A percentile compares a stretch with the other conserved stretches of the same genome.
These are phyloP conservation scores for Acanthurus lineatus DNA, from an alignment of 2,797 vertebrate species.

Conservation along the genomic window DNA sequence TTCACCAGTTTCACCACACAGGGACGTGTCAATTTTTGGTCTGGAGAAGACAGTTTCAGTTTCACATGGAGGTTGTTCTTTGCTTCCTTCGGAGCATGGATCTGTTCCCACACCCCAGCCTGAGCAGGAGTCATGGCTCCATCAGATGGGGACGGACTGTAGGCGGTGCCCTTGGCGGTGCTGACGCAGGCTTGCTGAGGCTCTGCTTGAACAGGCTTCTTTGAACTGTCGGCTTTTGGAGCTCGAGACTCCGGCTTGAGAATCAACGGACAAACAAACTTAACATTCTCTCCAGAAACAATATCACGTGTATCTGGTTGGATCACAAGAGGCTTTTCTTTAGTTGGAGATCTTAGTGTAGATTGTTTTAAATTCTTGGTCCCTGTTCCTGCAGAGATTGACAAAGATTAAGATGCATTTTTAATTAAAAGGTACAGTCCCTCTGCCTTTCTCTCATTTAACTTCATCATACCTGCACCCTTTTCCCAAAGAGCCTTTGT, in stretches of 20 bases:
- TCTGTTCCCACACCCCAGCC: constrained; percentile 57
- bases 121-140: constrained; percentile 55
- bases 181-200: constrained; percentile 67
- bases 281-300: constrained; percentile 33
- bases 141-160: constrained; percentile 62
- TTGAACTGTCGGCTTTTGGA: constrained; percentile 14
- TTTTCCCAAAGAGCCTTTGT: too few species aligned
- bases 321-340: constrained; percentile 58
- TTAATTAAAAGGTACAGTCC: background rate
- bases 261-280: constrained; percentile 71
- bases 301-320: constrained; percentile 20
- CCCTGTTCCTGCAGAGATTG: constrained; percentile 27
- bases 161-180: constrained; percentile 61
- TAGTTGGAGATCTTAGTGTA: background rate
- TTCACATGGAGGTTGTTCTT: constrained; percentile 69
- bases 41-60: constrained; percentile 63
- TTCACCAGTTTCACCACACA: constrained; percentile 83
- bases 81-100: constrained; percentile 27
- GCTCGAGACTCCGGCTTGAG: constrained; percentile 44
- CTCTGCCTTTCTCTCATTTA: background rate
- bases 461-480: too few species aligned
- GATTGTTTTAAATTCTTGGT: background rate
- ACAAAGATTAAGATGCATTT: constrained; percentile 23
- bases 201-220: constrained; percentile 51
- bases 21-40: constrained; percentile 69